Evolutionary conservation across 2,888 invertebrate species (phyloP).

Genomic region (Syrphus vitripennis): DNA sequence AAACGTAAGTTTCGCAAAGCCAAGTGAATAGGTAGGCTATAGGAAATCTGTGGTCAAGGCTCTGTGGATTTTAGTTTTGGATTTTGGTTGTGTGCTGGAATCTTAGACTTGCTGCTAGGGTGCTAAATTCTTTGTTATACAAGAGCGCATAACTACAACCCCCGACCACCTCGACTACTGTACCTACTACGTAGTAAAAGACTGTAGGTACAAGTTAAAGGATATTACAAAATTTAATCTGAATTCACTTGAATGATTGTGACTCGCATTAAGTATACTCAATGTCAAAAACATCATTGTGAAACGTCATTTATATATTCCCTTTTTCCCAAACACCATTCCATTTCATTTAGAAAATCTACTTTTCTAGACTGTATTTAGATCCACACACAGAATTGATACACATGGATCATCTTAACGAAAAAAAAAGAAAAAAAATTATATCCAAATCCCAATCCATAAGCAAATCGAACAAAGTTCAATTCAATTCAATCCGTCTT

Average conservation of each 20-base stretch:
- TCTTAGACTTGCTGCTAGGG: no score
- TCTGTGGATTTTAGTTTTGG: no score
- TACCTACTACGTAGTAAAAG: no score
- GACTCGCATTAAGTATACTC: neutral
- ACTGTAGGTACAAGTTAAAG: neutral
- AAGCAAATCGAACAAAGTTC: slow-evolving; percentile 22
- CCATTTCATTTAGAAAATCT: neutral
- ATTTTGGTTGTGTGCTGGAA: no score
- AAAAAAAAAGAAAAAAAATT: no score
- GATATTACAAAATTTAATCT: neutral
- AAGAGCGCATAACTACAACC: no score
- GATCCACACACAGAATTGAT: neutral
- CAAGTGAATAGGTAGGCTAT: no score
- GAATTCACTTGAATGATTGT: neutral
- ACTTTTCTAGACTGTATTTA: neutral
- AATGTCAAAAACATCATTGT: neutral
- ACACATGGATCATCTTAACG: neutral
- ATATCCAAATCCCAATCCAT: slow-evolving; percentile 10
- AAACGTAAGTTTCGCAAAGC: no score
- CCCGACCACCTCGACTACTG: no score
- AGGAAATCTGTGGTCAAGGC: no score
- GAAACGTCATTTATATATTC: neutral
- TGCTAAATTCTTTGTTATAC: no score
- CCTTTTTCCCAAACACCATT: neutral
- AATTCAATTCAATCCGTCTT: slow-evolving; percentile 14